Evolutionary conservation across 2,113 vertebrate species (phyloP).

Genomic region (Trochalopteron elliotii): DNA sequence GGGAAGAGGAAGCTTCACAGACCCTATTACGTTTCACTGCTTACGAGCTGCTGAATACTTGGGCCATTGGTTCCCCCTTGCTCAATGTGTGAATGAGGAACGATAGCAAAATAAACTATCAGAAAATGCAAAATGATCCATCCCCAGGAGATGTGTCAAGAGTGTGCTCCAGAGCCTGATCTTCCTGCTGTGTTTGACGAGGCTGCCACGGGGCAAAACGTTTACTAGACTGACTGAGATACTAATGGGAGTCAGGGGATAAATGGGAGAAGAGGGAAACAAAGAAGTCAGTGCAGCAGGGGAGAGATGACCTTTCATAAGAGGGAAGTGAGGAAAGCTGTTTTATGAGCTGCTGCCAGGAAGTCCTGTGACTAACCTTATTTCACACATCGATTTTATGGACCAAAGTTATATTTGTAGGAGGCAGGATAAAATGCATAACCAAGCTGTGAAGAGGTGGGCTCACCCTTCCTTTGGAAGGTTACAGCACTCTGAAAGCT

Average conservation of each 20-base stretch:
- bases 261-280: conserved; percentile 42
- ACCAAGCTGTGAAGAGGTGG: not conserved
- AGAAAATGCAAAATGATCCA: not conserved
- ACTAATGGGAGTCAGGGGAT: not conserved
- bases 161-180: not conserved
- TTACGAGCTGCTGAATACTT: conserved; percentile 10
- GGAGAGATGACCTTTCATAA: conserved; percentile 64
- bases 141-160: not conserved
- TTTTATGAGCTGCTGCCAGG: conserved; percentile 71
- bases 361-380: conserved; percentile 77
- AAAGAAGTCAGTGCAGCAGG: conserved; percentile 48
- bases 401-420: not conserved
- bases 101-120: not conserved
- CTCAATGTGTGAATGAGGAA: conserved; percentile 19
- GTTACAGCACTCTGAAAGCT: not conserved
- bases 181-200: not conserved
- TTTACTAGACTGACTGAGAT: not conserved
- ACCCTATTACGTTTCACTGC: not conserved
- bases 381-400: conserved; percentile 58
- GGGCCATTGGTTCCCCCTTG: not conserved
- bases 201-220: not conserved
- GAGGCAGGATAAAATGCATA: not conserved
- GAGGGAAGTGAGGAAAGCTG: conserved; percentile 79
- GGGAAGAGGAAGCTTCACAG: conserved; percentile 5
- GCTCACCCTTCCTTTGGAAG: not conserved